Evolutionary conservation across 2,888 invertebrate species (phyloP), one percentile per base, ranked within the genome.

Genomic region (Ophion ellenae): DNA sequence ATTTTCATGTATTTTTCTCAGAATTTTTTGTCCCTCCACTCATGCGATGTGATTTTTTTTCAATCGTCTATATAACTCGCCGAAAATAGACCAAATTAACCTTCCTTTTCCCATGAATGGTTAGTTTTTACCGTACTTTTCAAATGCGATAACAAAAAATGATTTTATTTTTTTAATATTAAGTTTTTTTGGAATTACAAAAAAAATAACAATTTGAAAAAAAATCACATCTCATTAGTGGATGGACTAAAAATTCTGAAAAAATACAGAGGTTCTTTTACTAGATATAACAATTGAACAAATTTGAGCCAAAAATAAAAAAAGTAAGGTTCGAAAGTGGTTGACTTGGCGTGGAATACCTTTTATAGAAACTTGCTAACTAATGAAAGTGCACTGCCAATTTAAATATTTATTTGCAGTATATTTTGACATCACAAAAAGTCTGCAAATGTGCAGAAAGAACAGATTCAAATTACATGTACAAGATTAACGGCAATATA

Each of bases 321-420:
- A 73, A 73, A 73, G 61, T 59, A 57, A 59, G 57, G 73, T 73
- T 73, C 59, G 73, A 32, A 73, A 73, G 73, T 73, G n/a, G 36
- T 59, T 61, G 73, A 10, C 20, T 73, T 59, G 36, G 63, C 28
- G 28, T 63, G 63, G 63, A 63, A 63, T 63, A 24, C 24, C 63
- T 63, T 73, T 59, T 69, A 36, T 64, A 47, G 76, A 76, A 76
- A 66, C 67, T 28, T 76, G 67, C 32, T 75, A 64, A 75, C 17
- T 57, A 73, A 73, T 73, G 71, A 53, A 24, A 64, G 59, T 77
- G 67, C 67, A 67, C 57, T 40, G 67, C 67, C 53, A 67, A 28
- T 77, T 67, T 24, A 77, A 77, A 77, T 77, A 77, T 67, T 53
- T 40, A 77, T 77, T 67, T 57, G 67, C n/a, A 76, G 28, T 66